These are phyloP conservation scores for Drosophila setosimentum DNA, from an alignment of 2,888 invertebrate genomes.

Conservation along the genomic window DNA sequence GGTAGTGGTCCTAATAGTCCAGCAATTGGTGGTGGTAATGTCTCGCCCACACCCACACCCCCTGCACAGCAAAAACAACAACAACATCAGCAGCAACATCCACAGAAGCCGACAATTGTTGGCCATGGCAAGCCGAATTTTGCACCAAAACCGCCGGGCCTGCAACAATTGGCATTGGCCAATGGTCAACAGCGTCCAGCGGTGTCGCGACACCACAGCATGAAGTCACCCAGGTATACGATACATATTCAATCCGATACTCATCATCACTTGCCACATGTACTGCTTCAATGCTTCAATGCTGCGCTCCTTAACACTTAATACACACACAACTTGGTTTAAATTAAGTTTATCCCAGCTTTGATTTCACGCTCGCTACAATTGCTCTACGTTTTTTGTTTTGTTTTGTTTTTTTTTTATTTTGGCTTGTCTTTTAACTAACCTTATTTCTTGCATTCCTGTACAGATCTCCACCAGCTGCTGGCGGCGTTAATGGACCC, in stretches of 20 bases:
- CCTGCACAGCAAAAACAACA: slow-evolving; percentile 37
- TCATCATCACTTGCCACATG: slow-evolving; percentile 9
- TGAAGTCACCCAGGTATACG: slow-evolving; percentile 91
- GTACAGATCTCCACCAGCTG: slow-evolving; percentile 84
- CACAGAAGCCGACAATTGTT: slow-evolving; percentile 70
- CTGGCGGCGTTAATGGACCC: slow-evolving; percentile 78
- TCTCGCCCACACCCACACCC: slow-evolving; percentile 38
- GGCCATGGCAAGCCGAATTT: slow-evolving; percentile 92
- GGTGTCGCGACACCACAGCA: slow-evolving; percentile 92
- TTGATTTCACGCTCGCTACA: slow-evolving; percentile 8
- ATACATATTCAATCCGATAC: slow-evolving; percentile 24
- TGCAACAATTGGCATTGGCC: slow-evolving; percentile 84
- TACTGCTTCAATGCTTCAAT: slow-evolving; percentile 32
- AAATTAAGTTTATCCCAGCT: slow-evolving; percentile 19
- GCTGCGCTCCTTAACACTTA: slow-evolving; percentile 5
- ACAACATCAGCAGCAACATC: slow-evolving; percentile 14
- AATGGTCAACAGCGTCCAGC: slow-evolving; percentile 84
- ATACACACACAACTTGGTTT: not conserved
- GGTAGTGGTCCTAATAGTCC: slow-evolving; percentile 21
- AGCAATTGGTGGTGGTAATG: slow-evolving; percentile 45
- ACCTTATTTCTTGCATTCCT: not conserved
- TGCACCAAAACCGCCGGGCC: slow-evolving; percentile 92
- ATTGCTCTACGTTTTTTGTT: not conserved
- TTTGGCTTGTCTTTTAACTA: not conserved
- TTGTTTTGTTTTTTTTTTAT: not conserved